These are phyloP conservation scores for Hylaeus volcanicus DNA, from an alignment of 1,140 invertebrate genomes.

Conservation along the genomic window DNA sequence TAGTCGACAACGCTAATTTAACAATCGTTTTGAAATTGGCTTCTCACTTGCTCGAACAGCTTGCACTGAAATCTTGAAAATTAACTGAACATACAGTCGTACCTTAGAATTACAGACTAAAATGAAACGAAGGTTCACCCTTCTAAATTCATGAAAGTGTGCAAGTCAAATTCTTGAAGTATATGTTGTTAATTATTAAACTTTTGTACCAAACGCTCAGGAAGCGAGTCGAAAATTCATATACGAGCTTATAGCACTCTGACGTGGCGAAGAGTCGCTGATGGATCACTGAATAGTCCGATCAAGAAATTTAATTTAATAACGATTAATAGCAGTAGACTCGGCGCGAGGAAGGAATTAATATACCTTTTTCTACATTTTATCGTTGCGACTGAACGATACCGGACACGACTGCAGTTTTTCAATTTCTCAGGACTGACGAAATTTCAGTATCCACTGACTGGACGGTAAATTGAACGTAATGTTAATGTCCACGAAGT, in stretches of 20 bases:
- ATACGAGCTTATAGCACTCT: conserved; percentile 24
- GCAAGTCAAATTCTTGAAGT: background rate
- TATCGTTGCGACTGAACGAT: conserved; percentile 40
- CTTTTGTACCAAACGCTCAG: conserved; percentile 10
- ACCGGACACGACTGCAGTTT: conserved; percentile 6
- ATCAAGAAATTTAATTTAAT: conserved; percentile 14
- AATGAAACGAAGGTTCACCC: background rate
- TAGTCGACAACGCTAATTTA: conserved; percentile 11
- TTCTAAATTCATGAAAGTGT: background rate
- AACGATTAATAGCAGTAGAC: background rate
- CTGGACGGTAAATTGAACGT: conserved; percentile 48
- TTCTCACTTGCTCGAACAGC: background rate
- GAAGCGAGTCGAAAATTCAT: conserved; percentile 6
- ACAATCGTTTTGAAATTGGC: background rate
- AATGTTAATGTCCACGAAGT: conserved; percentile 38
- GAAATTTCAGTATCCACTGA: conserved; percentile 40
- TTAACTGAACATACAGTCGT: background rate
- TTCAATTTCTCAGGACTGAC: conserved; percentile 25
- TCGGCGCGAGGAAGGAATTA: background rate
- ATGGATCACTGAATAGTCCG: background rate
- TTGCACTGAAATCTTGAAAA: background rate
- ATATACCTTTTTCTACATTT: conserved; percentile 56
- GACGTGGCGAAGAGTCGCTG: background rate
- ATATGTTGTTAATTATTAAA: conserved; percentile 13
- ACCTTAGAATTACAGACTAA: no score